Evolutionary conservation across 2,888 invertebrate genomes (phyloP).

Genomic region (Catocala sponsa): DNA sequence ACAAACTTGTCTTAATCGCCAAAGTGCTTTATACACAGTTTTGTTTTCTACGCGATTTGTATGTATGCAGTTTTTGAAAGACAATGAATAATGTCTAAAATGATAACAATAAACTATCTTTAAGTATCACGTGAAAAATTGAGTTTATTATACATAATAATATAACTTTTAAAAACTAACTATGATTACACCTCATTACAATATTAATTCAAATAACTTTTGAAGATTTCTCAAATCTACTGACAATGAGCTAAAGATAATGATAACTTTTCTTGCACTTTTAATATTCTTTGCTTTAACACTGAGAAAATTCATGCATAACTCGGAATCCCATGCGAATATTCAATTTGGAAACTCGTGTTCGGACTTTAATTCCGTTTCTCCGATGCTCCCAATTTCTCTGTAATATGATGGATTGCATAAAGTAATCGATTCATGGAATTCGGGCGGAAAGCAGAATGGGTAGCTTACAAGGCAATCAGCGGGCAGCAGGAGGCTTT

Average conservation of each 20-base stretch:
- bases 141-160: too few species aligned
- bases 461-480: conserved; percentile 83
- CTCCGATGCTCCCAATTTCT: conserved; percentile 47
- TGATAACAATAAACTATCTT: too few species aligned
- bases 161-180: too few species aligned
- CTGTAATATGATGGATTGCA: conserved; percentile 71
- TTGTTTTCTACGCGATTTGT: neutral
- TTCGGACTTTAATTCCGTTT: conserved; percentile 48
- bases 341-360: conserved; percentile 50
- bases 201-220: too few species aligned
- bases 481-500: conserved; percentile 78
- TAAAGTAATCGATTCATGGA: conserved; percentile 73
- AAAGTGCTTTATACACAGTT: neutral
- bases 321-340: conserved; percentile 35
- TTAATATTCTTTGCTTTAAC: conserved; percentile 30
- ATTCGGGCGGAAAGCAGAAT: conserved; percentile 72
- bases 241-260: conserved; percentile 20
- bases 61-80: neutral
- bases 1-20: conserved; percentile 41
- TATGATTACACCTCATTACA: too few species aligned
- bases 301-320: conserved; percentile 25
- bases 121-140: too few species aligned
- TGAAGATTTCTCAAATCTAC: too few species aligned
- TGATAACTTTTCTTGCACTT: conserved; percentile 33
- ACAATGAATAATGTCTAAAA: neutral